Percentiles rank a stretch among this genome's conserved stretches.
Evolutionary conservation across 2,797 vertebrate genomes (phyloP).

Genomic region (Lepidocolaptes lacrymiger): DNA sequence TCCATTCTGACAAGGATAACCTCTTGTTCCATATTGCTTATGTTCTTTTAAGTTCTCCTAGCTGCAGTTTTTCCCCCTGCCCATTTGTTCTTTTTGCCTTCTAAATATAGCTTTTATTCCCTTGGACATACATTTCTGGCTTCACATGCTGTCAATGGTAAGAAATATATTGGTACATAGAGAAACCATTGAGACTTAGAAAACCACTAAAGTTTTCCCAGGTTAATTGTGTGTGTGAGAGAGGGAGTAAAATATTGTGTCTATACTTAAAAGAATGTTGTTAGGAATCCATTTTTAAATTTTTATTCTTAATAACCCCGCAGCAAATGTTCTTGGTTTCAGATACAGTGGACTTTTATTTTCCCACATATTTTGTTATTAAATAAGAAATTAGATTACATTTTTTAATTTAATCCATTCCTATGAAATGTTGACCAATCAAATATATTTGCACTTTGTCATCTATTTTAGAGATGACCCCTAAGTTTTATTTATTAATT

Average conservation of each 20-base stretch:
- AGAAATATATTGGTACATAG: background rate
- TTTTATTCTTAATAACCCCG: background rate
- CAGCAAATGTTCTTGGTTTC: background rate
- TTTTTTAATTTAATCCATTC: background rate
- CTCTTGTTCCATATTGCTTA: background rate
- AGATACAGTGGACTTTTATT: background rate
- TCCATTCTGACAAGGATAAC: background rate
- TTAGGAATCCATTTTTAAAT: background rate
- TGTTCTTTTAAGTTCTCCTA: background rate
- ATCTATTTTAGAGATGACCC: background rate
- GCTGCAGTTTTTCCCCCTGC: background rate
- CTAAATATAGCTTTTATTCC: conserved; percentile 10
- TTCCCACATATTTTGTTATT: background rate
- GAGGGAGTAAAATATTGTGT: background rate
- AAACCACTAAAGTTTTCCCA: conserved; percentile 24
- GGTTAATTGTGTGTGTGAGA: background rate
- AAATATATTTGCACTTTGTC: background rate
- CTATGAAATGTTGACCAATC: background rate
- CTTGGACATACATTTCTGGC: background rate
- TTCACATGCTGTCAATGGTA: background rate
- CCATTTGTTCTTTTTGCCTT: conserved; percentile 1
- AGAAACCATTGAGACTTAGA: background rate
- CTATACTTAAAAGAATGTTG: background rate
- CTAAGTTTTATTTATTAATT: background rate
- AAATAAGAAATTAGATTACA: background rate